A percentile compares a stretch with the other conserved stretches of the same genome.
phyloP scores from a whole-genome alignment of 2,888 invertebrate genomes.

The Onchidella celtica region DNA sequence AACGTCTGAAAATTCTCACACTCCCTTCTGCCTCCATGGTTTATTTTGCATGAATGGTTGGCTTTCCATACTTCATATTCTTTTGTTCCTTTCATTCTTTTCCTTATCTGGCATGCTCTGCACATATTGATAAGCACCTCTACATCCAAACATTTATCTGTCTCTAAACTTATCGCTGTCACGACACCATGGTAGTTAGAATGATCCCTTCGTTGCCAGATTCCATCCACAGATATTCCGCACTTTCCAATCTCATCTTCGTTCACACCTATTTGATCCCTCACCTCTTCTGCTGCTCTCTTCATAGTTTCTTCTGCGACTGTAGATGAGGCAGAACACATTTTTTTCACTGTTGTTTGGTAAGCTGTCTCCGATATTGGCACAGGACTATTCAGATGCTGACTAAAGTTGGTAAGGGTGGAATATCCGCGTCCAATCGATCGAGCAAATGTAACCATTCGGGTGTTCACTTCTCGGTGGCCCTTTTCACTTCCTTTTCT shows the following conservation, averaged over 20 bases:
- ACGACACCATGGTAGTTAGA: neutral
- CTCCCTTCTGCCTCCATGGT: neutral
- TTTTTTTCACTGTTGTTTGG: neutral
- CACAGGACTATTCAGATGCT: neutral
- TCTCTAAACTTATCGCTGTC: neutral
- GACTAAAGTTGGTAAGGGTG: neutral
- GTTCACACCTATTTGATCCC: neutral
- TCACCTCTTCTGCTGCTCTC: neutral
- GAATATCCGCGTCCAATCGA: neutral
- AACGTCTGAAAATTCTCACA: neutral
- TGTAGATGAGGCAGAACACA: neutral
- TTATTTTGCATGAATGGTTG: neutral
- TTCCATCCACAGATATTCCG: neutral
- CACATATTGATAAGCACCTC: neutral
- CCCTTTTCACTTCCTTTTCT: neutral
- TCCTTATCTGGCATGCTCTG: neutral
- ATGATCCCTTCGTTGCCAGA: neutral
- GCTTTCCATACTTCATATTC: conserved; percentile 7
- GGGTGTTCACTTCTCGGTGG: neutral
- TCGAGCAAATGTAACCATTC: neutral
- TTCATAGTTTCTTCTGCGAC: neutral
- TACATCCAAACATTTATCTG: neutral
- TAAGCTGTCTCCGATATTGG: neutral
- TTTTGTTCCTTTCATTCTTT: conserved; percentile 1
- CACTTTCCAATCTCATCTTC: neutral